Conservation (phyloP, 2,888 invertebrate species). For the Diachrysia chrysitis region DNA sequence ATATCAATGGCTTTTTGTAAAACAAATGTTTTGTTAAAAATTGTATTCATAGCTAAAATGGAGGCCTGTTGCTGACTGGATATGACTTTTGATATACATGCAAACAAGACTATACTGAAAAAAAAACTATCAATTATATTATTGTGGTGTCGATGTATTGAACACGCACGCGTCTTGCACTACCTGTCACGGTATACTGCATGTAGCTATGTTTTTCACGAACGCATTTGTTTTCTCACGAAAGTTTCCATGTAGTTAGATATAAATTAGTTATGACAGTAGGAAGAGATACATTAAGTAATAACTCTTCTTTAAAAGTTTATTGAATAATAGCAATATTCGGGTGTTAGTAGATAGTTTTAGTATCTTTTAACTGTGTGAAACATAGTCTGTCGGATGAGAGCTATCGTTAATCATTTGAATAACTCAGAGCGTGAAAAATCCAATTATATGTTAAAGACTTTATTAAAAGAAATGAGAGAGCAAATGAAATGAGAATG, state of each 20-base stretch:
- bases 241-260: background rate
- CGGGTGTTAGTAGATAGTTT: background rate
- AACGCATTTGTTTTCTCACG: constrained; percentile 3
- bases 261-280: constrained; percentile 1
- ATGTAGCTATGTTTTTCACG: constrained; percentile 19
- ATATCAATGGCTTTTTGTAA: too few species aligned
- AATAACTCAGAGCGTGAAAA: too few species aligned
- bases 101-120: background rate
- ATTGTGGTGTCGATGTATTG: background rate
- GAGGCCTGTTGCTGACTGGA: too few species aligned
- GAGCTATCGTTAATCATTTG: too few species aligned
- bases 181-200: constrained; percentile 26
- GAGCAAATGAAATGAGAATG: too few species aligned
- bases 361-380: background rate
- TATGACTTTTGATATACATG: too few species aligned
- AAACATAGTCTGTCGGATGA: too few species aligned
- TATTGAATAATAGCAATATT: background rate
- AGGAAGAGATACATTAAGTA: background rate
- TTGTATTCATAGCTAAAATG: too few species aligned
- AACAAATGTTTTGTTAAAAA: too few species aligned
- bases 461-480: too few species aligned
- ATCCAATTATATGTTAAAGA: too few species aligned
- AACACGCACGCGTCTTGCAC: constrained; percentile 18
- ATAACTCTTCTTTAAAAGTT: background rate
- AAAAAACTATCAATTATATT: background rate